Evolutionary conservation across 2,113 vertebrate species (phyloP).

Genomic region (Strix uralensis): DNA sequence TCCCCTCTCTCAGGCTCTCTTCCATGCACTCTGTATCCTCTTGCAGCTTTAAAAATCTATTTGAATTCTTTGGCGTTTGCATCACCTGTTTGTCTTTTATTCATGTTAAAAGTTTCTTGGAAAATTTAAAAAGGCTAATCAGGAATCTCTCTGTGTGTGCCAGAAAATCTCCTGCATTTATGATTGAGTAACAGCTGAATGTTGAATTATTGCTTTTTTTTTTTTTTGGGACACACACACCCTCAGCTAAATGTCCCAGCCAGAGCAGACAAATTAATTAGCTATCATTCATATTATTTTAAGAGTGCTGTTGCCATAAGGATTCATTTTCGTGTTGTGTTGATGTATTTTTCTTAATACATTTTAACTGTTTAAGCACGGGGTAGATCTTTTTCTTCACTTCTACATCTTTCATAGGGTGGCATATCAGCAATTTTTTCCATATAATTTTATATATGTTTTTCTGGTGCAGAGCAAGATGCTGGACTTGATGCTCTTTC

Average conservation of each 20-base stretch:
- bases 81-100: conserved; percentile 63
- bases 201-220: neutral
- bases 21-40: neutral
- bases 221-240: neutral
- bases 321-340: neutral
- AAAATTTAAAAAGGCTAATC: conserved; percentile 53
- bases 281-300: neutral
- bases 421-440: neutral
- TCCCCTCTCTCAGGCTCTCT: neutral
- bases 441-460: neutral
- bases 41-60: neutral
- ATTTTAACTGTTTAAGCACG: neutral
- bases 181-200: conserved; percentile 26
- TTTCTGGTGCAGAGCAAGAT: conserved; percentile 85
- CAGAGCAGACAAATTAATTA: conserved; percentile 18
- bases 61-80: conserved; percentile 52
- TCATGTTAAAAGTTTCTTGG: conserved; percentile 33
- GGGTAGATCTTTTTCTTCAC: neutral
- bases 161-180: conserved; percentile 40
- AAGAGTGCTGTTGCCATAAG: neutral
- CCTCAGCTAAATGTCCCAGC: neutral
- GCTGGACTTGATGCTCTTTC: conserved; percentile 91
- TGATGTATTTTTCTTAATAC: neutral
- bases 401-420: neutral
- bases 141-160: neutral